Conservation (phyloP, 2,113 vertebrate species). For the Recurvirostra avosetta region DNA sequence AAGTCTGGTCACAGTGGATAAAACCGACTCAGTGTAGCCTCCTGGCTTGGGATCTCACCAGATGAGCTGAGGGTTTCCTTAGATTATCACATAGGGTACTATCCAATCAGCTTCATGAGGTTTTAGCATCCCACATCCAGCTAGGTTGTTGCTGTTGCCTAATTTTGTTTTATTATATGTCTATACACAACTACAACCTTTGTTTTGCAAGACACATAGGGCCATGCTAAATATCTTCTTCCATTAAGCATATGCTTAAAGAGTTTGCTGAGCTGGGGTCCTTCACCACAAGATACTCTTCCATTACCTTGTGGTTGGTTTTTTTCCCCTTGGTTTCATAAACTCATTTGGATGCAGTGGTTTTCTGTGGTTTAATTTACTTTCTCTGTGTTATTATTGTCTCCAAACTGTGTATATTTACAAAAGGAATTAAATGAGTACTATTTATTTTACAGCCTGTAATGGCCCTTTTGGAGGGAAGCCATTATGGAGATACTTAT, state of each 20-base stretch:
- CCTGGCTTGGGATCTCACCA: neutral
- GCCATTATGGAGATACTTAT: conserved; percentile 47
- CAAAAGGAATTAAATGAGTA: conserved; percentile 54
- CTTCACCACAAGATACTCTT: neutral
- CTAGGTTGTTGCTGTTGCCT: neutral
- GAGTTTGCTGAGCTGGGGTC: neutral
- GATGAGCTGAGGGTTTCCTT: neutral
- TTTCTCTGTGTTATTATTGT: conserved; percentile 59
- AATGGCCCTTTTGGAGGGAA: conserved; percentile 58
- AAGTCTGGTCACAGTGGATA: neutral
- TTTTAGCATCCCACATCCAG: neutral
- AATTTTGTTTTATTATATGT: neutral
- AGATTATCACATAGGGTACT: neutral
- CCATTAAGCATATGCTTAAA: neutral
- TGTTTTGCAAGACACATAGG: neutral
- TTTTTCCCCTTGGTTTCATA: neutral
- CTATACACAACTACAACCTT: neutral
- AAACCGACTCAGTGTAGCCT: fast-evolving
- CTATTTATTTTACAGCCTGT: conserved; percentile 55
- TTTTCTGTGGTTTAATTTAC: conserved; percentile 56
- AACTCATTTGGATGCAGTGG: conserved; percentile 31
- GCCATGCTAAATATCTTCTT: neutral
- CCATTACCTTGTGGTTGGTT: neutral
- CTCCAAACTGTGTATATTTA: conserved; percentile 56
- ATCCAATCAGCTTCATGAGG: neutral